Percentiles rank a stretch among this genome's conserved stretches.
Evolutionary conservation across 2,113 vertebrate genomes (phyloP).

Genomic region (Pachypanchax playfairii): DNA sequence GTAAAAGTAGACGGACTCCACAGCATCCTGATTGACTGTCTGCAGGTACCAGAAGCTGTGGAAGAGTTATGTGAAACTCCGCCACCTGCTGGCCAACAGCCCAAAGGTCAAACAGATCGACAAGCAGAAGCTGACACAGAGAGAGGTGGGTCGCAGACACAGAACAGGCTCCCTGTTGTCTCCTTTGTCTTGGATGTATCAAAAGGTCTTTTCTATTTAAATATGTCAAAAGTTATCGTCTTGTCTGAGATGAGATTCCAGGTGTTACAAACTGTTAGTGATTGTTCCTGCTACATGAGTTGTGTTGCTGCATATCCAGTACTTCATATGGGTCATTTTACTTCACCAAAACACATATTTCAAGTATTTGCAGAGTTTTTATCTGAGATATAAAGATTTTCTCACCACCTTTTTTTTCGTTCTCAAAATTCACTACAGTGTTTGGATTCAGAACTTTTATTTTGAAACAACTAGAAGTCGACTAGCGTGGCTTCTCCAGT

Average conservation of each 20-base stretch:
- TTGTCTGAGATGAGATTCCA: slow-evolving; percentile 2
- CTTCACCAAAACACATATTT: too few species aligned
- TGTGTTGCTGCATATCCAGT: neutral
- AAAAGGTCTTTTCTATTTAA: slow-evolving; percentile 9
- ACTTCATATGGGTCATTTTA: too few species aligned
- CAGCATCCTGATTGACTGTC: slow-evolving; percentile 21
- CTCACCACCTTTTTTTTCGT: too few species aligned
- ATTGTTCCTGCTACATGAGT: neutral
- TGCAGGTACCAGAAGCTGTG: slow-evolving; percentile 97
- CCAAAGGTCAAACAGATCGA: slow-evolving; percentile 98
- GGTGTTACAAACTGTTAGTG: slow-evolving; percentile 6
- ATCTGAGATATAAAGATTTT: too few species aligned
- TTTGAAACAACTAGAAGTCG: too few species aligned
- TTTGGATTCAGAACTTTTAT: neutral
- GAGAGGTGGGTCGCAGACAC: slow-evolving; percentile 84
- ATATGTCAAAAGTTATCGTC: slow-evolving; percentile 13
- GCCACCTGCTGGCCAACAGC: slow-evolving; percentile 97
- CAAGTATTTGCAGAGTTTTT: too few species aligned
- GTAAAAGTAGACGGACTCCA: slow-evolving; percentile 1
- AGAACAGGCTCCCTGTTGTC: slow-evolving; percentile 1
- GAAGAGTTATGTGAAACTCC: slow-evolving; percentile 98
- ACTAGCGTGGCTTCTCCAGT: too few species aligned
- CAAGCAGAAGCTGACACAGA: slow-evolving; percentile 97
- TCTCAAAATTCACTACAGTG: neutral
- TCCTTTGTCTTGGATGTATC: neutral